Conservation (phyloP, 2,113 vertebrate genomes). For the Nyctereutes procyonoides region DNA sequence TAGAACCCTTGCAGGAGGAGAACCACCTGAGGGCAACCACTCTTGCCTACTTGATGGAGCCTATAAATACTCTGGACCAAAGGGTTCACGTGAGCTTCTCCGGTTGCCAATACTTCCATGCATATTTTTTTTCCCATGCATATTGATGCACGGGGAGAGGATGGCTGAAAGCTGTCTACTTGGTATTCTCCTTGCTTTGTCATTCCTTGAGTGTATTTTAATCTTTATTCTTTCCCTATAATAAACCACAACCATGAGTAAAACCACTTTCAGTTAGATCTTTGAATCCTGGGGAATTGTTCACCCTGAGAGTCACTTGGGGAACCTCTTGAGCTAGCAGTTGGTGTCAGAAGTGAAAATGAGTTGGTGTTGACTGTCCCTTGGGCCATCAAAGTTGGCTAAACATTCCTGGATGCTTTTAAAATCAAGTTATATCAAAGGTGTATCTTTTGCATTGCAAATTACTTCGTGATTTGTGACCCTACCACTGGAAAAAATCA, state of each 20-base stretch:
- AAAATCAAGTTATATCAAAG: background rate
- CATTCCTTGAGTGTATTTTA: background rate
- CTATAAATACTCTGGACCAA: background rate
- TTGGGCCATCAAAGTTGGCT: background rate
- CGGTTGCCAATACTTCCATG: too few relatives aligned
- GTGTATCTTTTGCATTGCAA: background rate
- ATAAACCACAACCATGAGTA: background rate
- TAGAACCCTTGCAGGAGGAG: background rate
- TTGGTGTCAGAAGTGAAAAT: background rate
- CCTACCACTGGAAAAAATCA: background rate
- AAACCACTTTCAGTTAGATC: background rate
- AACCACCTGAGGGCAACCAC: fast-evolving
- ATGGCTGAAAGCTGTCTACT: background rate
- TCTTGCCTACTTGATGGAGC: too few relatives aligned
- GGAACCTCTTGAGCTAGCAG: background rate
- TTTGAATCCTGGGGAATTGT: background rate
- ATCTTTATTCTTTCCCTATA: background rate
- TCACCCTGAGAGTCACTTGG: background rate
- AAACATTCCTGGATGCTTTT: background rate
- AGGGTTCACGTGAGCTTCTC: too few relatives aligned
- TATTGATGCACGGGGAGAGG: fast-evolving
- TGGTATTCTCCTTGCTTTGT: background rate
- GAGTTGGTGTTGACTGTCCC: too few relatives aligned
- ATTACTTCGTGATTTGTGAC: background rate
- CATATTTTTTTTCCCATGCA: too few relatives aligned